Percentiles rank a stretch among this genome's conserved stretches.
Conservation (phyloP, 1,140 invertebrate species). For the Gyrodactylus salaris region DNA sequence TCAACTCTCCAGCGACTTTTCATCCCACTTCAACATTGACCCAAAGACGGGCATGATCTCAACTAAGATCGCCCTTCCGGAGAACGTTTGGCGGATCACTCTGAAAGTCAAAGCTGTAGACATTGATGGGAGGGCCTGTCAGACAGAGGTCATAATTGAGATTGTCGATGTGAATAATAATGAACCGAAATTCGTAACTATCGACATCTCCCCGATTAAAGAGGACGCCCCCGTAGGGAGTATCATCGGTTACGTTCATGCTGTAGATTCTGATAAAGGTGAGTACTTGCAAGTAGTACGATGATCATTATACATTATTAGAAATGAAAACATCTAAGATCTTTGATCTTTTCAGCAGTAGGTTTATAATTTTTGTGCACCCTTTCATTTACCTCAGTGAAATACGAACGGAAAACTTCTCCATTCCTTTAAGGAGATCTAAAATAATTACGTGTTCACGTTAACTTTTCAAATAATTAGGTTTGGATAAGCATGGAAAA, state of each 20-base stretch:
- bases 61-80: not conserved
- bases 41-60: not conserved
- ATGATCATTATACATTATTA: no score
- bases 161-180: constrained; percentile 1
- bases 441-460: no score
- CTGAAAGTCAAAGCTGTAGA: not conserved
- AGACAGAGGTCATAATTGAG: not conserved
- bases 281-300: no score
- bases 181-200: not conserved
- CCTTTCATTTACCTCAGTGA: no score
- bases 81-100: not conserved
- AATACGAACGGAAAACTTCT: no score
- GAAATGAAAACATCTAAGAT: no score
- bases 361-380: no score
- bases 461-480: no score
- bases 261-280: not conserved
- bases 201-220: not conserved
- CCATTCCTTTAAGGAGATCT: no score
- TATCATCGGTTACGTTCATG: constrained; percentile 1
- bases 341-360: no score
- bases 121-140: not conserved
- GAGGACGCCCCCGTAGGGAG: not conserved
- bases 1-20: not conserved
- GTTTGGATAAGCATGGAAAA: no score
- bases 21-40: not conserved